These are phyloP conservation scores for Cephalotes varians DNA, from an alignment of 2,888 invertebrate species.

Conservation along the genomic window DNA sequence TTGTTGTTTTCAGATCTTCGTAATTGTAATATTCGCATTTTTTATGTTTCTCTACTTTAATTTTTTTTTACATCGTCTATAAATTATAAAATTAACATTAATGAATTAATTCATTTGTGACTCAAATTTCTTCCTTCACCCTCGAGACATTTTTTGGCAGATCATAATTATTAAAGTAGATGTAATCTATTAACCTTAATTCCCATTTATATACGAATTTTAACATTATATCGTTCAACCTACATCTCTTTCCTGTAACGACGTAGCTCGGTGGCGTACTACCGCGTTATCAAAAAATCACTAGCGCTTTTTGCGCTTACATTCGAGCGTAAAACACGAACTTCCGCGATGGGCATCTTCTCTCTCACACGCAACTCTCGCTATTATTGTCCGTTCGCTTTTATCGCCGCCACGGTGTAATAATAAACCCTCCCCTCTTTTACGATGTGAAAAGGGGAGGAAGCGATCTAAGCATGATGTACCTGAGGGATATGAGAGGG, in stretches of 20 bases:
- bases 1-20: neutral
- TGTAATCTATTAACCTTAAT: neutral
- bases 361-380: slow-evolving; percentile 27
- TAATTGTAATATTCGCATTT: neutral
- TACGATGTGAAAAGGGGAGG: slow-evolving; percentile 2
- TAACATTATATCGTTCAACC: neutral
- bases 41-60: neutral
- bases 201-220: slow-evolving; percentile 21
- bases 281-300: slow-evolving; percentile 34
- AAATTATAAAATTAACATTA: slow-evolving; percentile 1
- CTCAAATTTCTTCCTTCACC: neutral
- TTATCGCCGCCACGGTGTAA: slow-evolving; percentile 50
- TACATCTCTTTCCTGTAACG: slow-evolving; percentile 12
- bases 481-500: slow-evolving; percentile 44
- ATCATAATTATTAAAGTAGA: slow-evolving; percentile 14
- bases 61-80: neutral
- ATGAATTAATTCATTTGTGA: neutral
- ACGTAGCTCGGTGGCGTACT: neutral
- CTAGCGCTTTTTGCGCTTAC: slow-evolving; percentile 17
- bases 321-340: slow-evolving; percentile 52
- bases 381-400: slow-evolving; percentile 55
- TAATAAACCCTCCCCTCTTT: slow-evolving; percentile 39
- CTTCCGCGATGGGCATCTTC: slow-evolving; percentile 53
- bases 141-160: neutral
- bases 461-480: slow-evolving; percentile 23